Percentiles rank a stretch among this genome's conserved stretches.
Evolutionary conservation across 2,113 vertebrate species (phyloP).

Genomic region (Prionailurus bengalensis): DNA sequence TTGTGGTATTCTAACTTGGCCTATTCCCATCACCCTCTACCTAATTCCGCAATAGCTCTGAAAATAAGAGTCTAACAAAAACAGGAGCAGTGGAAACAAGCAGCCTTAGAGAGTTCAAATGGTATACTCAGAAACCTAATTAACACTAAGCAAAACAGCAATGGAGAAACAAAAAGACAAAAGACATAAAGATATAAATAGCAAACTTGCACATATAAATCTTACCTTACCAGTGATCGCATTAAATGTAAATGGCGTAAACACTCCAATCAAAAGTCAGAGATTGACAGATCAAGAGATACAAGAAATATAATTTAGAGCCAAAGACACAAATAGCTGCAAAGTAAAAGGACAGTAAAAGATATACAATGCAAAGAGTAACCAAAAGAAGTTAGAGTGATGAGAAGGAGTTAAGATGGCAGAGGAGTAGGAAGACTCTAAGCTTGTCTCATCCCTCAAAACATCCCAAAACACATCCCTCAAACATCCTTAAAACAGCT

Average conservation of each 20-base stretch:
- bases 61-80: background rate
- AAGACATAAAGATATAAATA: background rate
- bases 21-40: background rate
- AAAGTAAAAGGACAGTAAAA: background rate
- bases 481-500: too few species aligned
- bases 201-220: background rate
- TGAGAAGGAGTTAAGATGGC: too few species aligned
- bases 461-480: too few species aligned
- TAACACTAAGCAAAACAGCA: background rate
- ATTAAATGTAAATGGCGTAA: conserved; percentile 38
- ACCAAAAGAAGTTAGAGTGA: background rate
- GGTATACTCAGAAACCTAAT: background rate
- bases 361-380: background rate
- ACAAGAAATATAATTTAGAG: background rate
- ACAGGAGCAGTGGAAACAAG: background rate
- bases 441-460: too few species aligned
- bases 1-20: background rate
- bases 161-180: background rate
- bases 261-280: background rate
- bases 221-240: background rate
- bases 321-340: background rate
- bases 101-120: background rate
- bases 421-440: too few species aligned
- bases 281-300: background rate
- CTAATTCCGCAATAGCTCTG: background rate